Percentiles rank a stretch among this genome's conserved stretches.
phyloP scores from a whole-genome alignment of 2,113 vertebrate genomes.

The Pomatorhinus ruficollis region DNA sequence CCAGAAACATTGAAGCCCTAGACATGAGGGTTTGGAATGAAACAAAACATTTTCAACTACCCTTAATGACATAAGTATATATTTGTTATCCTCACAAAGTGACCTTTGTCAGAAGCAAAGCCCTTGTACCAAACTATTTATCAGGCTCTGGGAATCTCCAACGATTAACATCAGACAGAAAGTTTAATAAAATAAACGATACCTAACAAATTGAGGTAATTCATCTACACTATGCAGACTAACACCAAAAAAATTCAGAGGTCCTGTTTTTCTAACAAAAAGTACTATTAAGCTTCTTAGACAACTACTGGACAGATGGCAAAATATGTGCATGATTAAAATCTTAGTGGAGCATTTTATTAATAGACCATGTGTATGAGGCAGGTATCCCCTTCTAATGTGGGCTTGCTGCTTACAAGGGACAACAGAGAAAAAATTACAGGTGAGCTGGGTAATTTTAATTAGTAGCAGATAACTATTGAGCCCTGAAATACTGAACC shows the following conservation, averaged over 20 bases:
- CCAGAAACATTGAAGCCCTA: neutral
- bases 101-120: neutral
- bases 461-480: neutral
- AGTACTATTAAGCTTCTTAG: neutral
- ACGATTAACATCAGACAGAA: neutral
- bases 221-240: neutral
- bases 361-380: neutral
- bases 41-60: neutral
- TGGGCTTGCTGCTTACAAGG: neutral
- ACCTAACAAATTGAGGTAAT: neutral
- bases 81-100: neutral
- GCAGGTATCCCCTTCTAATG: neutral
- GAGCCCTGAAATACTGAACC: neutral
- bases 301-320: neutral
- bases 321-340: fast-evolving
- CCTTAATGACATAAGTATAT: neutral
- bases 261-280: neutral
- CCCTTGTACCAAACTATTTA: neutral
- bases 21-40: neutral
- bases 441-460: neutral
- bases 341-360: neutral
- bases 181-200: neutral
- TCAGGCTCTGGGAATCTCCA: neutral
- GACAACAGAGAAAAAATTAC: neutral
- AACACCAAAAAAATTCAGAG: neutral